phyloP scores from a whole-genome alignment of 1,140 invertebrate species.

The Apis cerana region DNA sequence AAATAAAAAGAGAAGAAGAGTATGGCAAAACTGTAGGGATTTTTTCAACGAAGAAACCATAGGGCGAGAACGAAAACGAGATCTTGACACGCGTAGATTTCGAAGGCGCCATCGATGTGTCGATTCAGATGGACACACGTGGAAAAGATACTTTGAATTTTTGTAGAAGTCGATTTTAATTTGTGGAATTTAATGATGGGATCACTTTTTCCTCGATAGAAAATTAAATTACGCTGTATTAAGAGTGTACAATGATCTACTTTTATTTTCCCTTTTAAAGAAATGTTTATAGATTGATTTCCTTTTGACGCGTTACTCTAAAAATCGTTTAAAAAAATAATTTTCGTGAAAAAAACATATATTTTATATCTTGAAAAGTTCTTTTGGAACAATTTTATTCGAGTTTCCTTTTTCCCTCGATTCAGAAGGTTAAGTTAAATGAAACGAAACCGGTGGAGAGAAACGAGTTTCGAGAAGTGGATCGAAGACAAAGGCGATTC shows the following conservation, averaged over 20 bases:
- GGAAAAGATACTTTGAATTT: too few relatives aligned
- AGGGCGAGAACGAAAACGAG: too few relatives aligned
- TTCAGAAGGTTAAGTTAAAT: neutral
- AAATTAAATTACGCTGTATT: too few relatives aligned
- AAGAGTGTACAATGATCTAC: too few relatives aligned
- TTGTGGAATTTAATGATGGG: neutral
- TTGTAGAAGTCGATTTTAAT: neutral
- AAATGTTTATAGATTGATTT: too few relatives aligned
- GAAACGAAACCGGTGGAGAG: neutral
- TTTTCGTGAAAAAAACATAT: too few relatives aligned
- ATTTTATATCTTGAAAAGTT: neutral
- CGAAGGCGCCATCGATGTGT: neutral
- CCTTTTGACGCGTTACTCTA: too few relatives aligned
- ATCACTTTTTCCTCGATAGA: too few relatives aligned
- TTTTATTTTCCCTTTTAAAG: too few relatives aligned
- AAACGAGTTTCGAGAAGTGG: neutral
- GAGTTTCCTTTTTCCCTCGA: too few relatives aligned
- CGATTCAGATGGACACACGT: constrained; percentile 16
- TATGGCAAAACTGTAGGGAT: too few relatives aligned
- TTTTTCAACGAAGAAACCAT: constrained; percentile 1
- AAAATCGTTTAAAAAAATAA: too few relatives aligned
- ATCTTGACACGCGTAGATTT: neutral
- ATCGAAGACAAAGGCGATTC: constrained; percentile 4
- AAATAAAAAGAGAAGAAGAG: neutral
- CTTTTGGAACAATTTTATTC: neutral